phyloP scores from a whole-genome alignment of 2,113 vertebrate genomes.

The Alces alces region DNA sequence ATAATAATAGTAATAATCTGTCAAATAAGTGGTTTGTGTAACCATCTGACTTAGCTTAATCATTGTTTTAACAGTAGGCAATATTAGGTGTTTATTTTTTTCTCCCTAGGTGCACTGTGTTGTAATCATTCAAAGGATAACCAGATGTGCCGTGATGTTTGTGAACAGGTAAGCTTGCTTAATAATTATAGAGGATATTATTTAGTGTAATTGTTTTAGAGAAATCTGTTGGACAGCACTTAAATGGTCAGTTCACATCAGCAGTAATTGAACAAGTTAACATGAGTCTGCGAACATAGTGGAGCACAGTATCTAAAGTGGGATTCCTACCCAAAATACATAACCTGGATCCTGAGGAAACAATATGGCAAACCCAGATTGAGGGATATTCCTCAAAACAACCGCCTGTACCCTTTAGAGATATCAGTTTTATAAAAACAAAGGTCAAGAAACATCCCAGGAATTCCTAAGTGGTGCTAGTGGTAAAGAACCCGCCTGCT shows the following conservation, averaged over 20 bases:
- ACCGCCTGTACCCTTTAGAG: background rate
- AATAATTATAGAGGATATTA: background rate
- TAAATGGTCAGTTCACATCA: background rate
- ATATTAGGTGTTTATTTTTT: slow-evolving; percentile 35
- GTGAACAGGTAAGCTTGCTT: slow-evolving; percentile 90
- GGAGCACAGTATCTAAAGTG: background rate
- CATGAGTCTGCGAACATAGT: background rate
- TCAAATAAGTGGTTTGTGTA: background rate
- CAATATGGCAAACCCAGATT: background rate
- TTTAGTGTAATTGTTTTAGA: slow-evolving; percentile 7
- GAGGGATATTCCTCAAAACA: background rate
- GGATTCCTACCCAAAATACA: background rate
- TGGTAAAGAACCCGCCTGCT: background rate
- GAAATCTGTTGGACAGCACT: background rate
- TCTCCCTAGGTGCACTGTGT: slow-evolving; percentile 88
- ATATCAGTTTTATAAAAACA: background rate
- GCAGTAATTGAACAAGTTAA: background rate
- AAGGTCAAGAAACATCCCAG: background rate
- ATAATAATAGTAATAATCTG: background rate
- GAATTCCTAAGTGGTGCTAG: background rate
- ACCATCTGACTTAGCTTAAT: background rate
- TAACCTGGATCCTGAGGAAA: background rate
- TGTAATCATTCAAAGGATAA: slow-evolving; percentile 91
- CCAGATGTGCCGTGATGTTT: slow-evolving; percentile 93
- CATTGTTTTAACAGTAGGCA: slow-evolving; percentile 21